phyloP scores from a whole-genome alignment of 1,140 invertebrate genomes.

The Chrysomallon squamiferum region DNA sequence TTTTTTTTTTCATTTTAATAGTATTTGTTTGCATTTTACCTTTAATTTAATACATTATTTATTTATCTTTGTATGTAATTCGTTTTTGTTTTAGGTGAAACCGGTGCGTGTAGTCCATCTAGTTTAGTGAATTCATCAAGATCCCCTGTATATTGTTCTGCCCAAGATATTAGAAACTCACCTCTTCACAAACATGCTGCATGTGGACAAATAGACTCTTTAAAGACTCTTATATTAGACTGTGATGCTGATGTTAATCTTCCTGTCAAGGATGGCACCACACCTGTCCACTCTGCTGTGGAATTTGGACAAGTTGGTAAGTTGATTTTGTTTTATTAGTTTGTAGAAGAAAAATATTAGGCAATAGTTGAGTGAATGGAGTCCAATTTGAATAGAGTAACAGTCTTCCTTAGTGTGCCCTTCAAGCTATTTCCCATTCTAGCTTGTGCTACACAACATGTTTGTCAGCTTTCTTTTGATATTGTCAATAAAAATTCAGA shows the following conservation, averaged over 20 bases:
- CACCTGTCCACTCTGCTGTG: constrained; percentile 51
- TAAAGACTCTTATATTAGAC: constrained; percentile 43
- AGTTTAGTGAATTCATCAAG: constrained; percentile 16
- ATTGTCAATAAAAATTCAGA: too few relatives aligned
- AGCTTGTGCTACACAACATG: too few relatives aligned
- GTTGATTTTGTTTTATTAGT: neutral
- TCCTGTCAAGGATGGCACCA: constrained; percentile 50
- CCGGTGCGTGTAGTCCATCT: constrained; percentile 41
- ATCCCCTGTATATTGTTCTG: constrained; percentile 10
- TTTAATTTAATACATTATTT: too few relatives aligned
- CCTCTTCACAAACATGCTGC: constrained; percentile 43
- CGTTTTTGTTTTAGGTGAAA: constrained; percentile 16
- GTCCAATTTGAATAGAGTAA: neutral
- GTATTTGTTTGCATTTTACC: too few relatives aligned
- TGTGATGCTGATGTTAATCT: constrained; percentile 48
- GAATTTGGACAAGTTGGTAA: constrained; percentile 53
- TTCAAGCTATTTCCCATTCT: too few relatives aligned
- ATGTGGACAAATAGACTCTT: constrained; percentile 37
- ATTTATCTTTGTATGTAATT: too few relatives aligned
- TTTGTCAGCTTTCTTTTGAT: too few relatives aligned
- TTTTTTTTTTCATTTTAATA: too few relatives aligned
- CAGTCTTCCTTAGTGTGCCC: too few relatives aligned
- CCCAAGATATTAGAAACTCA: constrained; percentile 12
- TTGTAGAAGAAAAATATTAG: neutral
- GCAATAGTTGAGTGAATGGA: neutral